Percentiles rank a stretch among this genome's conserved stretches.
Evolutionary conservation across 2,888 invertebrate species (phyloP).

Genomic region (Lasius fuliginosus): DNA sequence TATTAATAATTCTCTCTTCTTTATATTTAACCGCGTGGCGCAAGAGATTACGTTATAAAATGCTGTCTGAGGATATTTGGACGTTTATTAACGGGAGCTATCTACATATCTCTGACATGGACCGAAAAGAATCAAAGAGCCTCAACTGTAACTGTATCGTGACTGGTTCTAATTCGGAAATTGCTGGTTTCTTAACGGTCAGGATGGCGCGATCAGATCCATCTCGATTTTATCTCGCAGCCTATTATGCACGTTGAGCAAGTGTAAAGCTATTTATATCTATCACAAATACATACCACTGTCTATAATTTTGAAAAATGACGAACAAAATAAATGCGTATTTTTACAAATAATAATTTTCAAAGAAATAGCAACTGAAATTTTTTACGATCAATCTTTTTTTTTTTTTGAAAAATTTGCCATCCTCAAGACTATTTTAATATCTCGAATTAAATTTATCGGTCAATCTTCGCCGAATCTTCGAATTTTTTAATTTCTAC

Average conservation of each 20-base stretch:
- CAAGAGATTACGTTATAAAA: slow-evolving; percentile 28
- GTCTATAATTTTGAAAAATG: neutral
- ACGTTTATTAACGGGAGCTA: slow-evolving; percentile 27
- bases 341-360: slow-evolving; percentile 4
- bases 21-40: neutral
- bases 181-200: slow-evolving; percentile 80
- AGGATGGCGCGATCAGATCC: slow-evolving; percentile 75
- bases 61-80: neutral
- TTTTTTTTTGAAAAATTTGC: neutral
- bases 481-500: neutral
- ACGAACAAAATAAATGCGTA: neutral
- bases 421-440: neutral
- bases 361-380: neutral
- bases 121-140: neutral
- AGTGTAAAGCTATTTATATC: neutral
- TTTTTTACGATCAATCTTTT: neutral
- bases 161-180: slow-evolving; percentile 83
- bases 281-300: neutral
- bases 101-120: slow-evolving; percentile 12
- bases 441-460: neutral
- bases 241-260: too few relatives aligned
- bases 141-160: slow-evolving; percentile 69
- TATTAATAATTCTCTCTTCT: slow-evolving; percentile 6
- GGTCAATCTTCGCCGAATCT: neutral
- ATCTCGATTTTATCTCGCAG: slow-evolving; percentile 72